A percentile compares a stretch with the other conserved stretches of the same genome.
phyloP scores from a whole-genome alignment of 2,888 invertebrate genomes.

The Linyphia triangularis region DNA sequence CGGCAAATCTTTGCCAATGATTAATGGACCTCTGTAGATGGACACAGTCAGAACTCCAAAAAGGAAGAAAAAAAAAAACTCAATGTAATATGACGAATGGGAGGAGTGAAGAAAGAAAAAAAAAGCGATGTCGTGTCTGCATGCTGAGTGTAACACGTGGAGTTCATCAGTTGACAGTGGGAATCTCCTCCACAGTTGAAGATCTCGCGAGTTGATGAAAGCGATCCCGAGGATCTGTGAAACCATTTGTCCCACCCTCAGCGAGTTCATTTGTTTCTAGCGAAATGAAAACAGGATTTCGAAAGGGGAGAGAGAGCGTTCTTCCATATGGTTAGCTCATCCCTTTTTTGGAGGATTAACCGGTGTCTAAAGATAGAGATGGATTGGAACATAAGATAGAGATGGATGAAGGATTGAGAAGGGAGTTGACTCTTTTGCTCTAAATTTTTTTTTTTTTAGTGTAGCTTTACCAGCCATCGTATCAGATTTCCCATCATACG shows the following conservation, averaged over 20 bases:
- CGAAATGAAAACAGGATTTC: slow-evolving; percentile 60
- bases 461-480: no score
- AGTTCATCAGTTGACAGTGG: slow-evolving; percentile 74
- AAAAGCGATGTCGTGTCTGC: background rate
- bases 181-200: slow-evolving; percentile 45
- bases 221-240: slow-evolving; percentile 49
- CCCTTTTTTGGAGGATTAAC: background rate
- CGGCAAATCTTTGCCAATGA: background rate
- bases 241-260: slow-evolving; percentile 71
- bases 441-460: no score
- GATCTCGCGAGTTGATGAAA: slow-evolving; percentile 52
- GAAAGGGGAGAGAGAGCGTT: background rate
- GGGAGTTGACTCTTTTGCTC: no score
- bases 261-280: slow-evolving; percentile 53
- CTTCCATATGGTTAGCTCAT: slow-evolving; percentile 45
- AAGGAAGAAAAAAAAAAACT: background rate
- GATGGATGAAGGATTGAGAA: no score
- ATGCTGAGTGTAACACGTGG: slow-evolving; percentile 68
- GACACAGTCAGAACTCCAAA: background rate
- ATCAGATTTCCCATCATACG: no score
- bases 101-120: slow-evolving; percentile 24
- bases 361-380: background rate
- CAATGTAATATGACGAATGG: slow-evolving; percentile 25
- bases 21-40: background rate
- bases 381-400: no score